Evolutionary conservation across 2,888 invertebrate species (phyloP), one percentile per base, ranked within the genome.

Genomic region (Leptinotarsa tumamoca): DNA sequence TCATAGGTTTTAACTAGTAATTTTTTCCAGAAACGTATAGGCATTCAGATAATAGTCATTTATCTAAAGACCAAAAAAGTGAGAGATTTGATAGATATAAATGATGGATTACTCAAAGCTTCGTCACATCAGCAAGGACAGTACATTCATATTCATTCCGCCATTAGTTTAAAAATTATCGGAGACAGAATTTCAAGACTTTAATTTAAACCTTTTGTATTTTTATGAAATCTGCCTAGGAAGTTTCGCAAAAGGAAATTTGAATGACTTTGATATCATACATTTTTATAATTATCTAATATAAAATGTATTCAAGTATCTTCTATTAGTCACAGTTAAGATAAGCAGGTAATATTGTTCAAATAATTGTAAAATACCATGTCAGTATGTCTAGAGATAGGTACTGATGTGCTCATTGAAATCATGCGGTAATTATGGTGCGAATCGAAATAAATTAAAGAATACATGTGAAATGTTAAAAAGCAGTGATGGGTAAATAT

Each of bases 401-500:
- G 43, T 43, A 43, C 27, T 43, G 58, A 58, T 33, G 43, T 27
- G 43, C 33, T 63, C n/a, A 43, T 43, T 43, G 43, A 18, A 63
- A 63, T 43, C 70, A 58, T 21, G 58, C 4, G 54, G 21, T 58
- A 15, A 58, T 66, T 51, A 68, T 63, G 33, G 15, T 33, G 50
- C 51, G 63, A 68, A 68, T 18, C 49, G 21, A 61, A 49, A 58
- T 21, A 61, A 33, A 49, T 61, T 61, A 61, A 58, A 54, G 13
- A 71, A 58, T 43, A 21, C 13, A 51, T 51, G n/a, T 21, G 7
- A 23, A 68, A 14, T 71, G 23, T 49, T 17, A 27, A 18, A 21
- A 51, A 52, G 68, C 3, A 3, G 66, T 4, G 43, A 79, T 77
- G 79, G 78, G 79, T 67, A 79, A 79, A 76, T 70, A 78, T 43